These are phyloP conservation scores for Cyanistes caeruleus DNA, from an alignment of 2,113 vertebrate species.

Conservation along the genomic window DNA sequence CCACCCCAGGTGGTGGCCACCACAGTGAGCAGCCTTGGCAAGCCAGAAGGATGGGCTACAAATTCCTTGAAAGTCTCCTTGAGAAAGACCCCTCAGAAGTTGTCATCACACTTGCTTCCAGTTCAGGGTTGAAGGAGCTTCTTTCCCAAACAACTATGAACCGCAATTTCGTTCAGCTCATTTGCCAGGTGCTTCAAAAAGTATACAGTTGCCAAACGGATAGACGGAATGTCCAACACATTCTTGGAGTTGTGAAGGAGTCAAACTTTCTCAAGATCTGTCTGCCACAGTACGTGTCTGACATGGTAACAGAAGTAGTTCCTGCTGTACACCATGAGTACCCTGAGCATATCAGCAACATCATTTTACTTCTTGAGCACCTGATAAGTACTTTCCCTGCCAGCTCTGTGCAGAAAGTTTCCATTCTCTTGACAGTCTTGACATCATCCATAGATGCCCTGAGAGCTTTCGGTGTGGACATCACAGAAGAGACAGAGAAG, in stretches of 20 bases:
- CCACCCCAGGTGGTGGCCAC: not conserved
- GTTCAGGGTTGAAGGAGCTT: slow-evolving; percentile 71
- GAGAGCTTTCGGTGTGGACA: slow-evolving; percentile 78
- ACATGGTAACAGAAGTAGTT: slow-evolving; percentile 78
- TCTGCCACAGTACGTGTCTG: slow-evolving; percentile 81
- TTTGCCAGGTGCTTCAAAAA: slow-evolving; percentile 85
- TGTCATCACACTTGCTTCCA: slow-evolving; percentile 83
- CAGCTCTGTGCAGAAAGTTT: slow-evolving; percentile 81
- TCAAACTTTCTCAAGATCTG: slow-evolving; percentile 82
- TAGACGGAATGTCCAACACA: slow-evolving; percentile 80
- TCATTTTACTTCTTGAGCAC: slow-evolving; percentile 82
- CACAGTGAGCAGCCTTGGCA: slow-evolving; percentile 31
- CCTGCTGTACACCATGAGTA: slow-evolving; percentile 74
- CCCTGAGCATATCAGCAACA: slow-evolving; percentile 83
- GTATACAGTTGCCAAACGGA: slow-evolving; percentile 81
- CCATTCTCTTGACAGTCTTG: slow-evolving; percentile 82
- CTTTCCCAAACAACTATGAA: slow-evolving; percentile 78
- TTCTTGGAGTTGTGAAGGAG: slow-evolving; percentile 83
- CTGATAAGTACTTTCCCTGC: slow-evolving; percentile 85
- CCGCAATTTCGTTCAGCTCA: slow-evolving; percentile 78
- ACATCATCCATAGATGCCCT: slow-evolving; percentile 79
- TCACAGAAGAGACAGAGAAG: slow-evolving; percentile 77
- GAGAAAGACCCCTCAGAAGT: slow-evolving; percentile 83
- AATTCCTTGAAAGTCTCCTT: slow-evolving; percentile 81
- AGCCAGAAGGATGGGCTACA: slow-evolving; percentile 76